phyloP scores from a whole-genome alignment of 2,797 vertebrate species.

The Allobates femoralis region DNA sequence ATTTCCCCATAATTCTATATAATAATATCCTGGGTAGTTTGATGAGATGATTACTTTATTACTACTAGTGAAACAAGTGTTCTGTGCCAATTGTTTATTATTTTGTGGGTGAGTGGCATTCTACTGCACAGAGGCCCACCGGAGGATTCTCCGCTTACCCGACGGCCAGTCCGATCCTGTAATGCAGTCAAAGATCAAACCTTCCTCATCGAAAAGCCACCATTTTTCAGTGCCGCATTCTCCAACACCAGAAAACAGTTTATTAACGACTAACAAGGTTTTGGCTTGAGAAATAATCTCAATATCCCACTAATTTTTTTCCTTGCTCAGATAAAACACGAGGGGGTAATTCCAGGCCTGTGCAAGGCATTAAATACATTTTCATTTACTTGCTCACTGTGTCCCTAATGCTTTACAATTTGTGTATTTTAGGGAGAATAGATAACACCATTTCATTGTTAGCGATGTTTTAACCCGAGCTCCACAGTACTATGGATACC shows the following conservation, averaged over 20 bases:
- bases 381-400: slow-evolving; percentile 33
- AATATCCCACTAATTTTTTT: neutral
- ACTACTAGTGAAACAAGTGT: too few relatives aligned
- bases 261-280: neutral
- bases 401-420: slow-evolving; percentile 25
- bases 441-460: slow-evolving; percentile 49
- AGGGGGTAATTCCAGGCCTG: neutral
- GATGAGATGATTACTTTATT: too few relatives aligned
- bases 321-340: neutral
- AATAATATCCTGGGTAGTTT: too few relatives aligned
- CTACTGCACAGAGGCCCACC: too few relatives aligned
- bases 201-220: neutral
- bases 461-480: slow-evolving; percentile 34
- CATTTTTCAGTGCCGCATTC: neutral
- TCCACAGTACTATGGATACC: slow-evolving; percentile 26
- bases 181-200: neutral
- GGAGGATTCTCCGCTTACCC: too few relatives aligned
- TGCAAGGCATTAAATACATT: slow-evolving; percentile 11
- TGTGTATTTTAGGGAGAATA: slow-evolving; percentile 45
- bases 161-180: neutral
- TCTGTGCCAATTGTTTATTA: too few relatives aligned
- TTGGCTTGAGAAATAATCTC: neutral
- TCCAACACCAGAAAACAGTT: neutral
- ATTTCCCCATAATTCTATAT: too few relatives aligned
- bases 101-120: too few relatives aligned